Evolutionary conservation across 2,888 invertebrate species (phyloP).

Genomic region (Erannis defoliaria): DNA sequence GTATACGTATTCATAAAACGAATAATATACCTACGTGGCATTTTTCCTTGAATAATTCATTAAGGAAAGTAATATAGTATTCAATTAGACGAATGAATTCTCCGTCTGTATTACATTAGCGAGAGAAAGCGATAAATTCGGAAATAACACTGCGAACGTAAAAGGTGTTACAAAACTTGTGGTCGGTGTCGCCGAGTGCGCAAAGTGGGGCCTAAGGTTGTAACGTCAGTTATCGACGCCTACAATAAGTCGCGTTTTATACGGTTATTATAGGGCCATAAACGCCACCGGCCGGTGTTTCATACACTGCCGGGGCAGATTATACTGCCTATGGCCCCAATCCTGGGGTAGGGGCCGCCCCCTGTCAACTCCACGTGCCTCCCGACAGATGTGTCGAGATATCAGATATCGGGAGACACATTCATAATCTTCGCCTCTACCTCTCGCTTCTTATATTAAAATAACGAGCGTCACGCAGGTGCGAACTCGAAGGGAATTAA

Average conservation of each 20-base stretch:
- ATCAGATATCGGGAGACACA: slow-evolving; percentile 85
- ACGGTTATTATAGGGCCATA: slow-evolving; percentile 86
- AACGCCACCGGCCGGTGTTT: slow-evolving; percentile 85
- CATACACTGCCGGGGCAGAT: slow-evolving; percentile 84
- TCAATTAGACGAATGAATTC: slow-evolving; percentile 59
- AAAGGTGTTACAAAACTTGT: slow-evolving; percentile 62
- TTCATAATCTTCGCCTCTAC: slow-evolving; percentile 84
- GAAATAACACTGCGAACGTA: slow-evolving; percentile 51
- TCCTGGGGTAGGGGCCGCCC: slow-evolving; percentile 65
- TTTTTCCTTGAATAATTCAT: slow-evolving; percentile 47
- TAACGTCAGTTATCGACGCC: slow-evolving; percentile 84
- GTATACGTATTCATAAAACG: slow-evolving; percentile 43
- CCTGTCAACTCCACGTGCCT: slow-evolving; percentile 80
- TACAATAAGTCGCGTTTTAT: slow-evolving; percentile 87
- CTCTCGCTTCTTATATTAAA: slow-evolving; percentile 82
- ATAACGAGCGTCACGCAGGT: slow-evolving; percentile 74
- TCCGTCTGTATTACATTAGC: slow-evolving; percentile 52
- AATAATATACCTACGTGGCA: slow-evolving; percentile 27
- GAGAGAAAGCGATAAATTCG: slow-evolving; percentile 56
- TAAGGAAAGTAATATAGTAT: slow-evolving; percentile 48
- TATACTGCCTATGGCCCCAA: slow-evolving; percentile 79
- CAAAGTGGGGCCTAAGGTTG: slow-evolving; percentile 74
- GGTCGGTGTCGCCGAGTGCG: slow-evolving; percentile 55
- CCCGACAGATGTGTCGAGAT: slow-evolving; percentile 85
- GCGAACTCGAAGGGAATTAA: slow-evolving; percentile 72